phyloP scores from a whole-genome alignment of 2,888 invertebrate genomes.

The Hypsopygia costalis region DNA sequence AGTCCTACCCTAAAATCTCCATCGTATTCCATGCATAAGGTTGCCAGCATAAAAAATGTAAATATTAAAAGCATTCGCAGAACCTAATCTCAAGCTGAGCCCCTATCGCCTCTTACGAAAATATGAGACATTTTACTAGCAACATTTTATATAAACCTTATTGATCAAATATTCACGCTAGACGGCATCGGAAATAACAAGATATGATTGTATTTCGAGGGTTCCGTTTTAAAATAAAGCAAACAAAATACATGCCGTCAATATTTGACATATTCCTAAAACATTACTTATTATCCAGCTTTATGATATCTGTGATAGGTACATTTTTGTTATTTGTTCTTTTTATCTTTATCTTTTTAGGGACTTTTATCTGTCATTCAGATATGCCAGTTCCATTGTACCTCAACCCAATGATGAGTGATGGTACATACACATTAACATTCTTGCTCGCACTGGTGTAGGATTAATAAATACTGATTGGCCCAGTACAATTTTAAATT shows the following conservation, averaged over 20 bases:
- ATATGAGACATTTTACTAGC: constrained; percentile 36
- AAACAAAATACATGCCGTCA: background rate
- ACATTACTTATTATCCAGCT: no score
- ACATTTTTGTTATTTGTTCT: no score
- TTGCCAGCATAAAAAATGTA: constrained; percentile 39
- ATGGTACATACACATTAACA: no score
- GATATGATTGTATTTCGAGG: constrained; percentile 9
- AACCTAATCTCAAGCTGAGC: constrained; percentile 33
- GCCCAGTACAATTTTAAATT: no score
- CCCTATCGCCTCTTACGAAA: constrained; percentile 25
- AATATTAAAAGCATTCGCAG: constrained; percentile 38
- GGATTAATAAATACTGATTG: no score
- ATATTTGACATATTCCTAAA: no score
- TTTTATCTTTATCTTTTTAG: no score
- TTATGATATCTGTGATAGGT: no score
- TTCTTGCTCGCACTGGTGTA: no score
- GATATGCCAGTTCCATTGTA: no score
- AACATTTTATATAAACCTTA: constrained; percentile 30
- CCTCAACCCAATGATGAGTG: no score
- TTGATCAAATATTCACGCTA: constrained; percentile 50
- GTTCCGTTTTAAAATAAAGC: constrained; percentile 4
- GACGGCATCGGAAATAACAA: constrained; percentile 23
- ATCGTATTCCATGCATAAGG: constrained; percentile 16
- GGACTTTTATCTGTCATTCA: no score
- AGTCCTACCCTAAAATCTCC: background rate